Conservation (phyloP, 2,888 invertebrate genomes). For the Ypsolopha sequella region DNA sequence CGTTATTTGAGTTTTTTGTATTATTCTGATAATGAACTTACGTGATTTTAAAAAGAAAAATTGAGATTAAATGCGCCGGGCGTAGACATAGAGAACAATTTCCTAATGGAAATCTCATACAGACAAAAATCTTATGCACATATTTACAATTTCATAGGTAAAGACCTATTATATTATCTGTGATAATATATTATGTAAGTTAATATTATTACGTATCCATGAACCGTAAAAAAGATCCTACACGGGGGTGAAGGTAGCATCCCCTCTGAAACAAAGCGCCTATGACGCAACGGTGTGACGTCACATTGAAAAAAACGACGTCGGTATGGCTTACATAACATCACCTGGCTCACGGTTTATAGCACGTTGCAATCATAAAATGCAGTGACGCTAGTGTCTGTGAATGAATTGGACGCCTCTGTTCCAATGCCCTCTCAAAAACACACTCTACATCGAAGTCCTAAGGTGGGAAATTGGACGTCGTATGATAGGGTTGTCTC, state of each 20-base stretch:
- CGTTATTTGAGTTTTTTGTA: too few relatives aligned
- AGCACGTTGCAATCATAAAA: not conserved
- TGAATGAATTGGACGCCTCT: not conserved
- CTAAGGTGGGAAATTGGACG: not conserved
- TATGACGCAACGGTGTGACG: constrained; percentile 14
- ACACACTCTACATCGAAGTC: not conserved
- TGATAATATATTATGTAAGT: too few relatives aligned
- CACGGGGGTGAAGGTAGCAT: not conserved
- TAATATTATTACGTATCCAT: too few relatives aligned
- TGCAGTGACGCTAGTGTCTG: not conserved
- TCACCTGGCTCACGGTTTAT: constrained; percentile 1
- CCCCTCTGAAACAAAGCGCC: not conserved
- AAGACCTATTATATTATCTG: too few relatives aligned
- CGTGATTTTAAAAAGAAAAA: too few relatives aligned
- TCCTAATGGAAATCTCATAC: too few relatives aligned
- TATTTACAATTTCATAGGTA: too few relatives aligned
- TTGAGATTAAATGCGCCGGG: too few relatives aligned
- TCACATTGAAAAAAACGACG: constrained; percentile 15
- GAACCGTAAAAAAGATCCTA: not conserved
- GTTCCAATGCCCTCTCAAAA: too few relatives aligned
- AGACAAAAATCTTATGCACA: too few relatives aligned
- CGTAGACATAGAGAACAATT: too few relatives aligned
- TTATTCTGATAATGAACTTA: too few relatives aligned
- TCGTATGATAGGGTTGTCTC: not conserved
- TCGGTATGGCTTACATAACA: constrained; percentile 23